Percentiles rank a stretch among this genome's conserved stretches.
Evolutionary conservation across 2,888 invertebrate species (phyloP).

Genomic region (Cantharis rustica): DNA sequence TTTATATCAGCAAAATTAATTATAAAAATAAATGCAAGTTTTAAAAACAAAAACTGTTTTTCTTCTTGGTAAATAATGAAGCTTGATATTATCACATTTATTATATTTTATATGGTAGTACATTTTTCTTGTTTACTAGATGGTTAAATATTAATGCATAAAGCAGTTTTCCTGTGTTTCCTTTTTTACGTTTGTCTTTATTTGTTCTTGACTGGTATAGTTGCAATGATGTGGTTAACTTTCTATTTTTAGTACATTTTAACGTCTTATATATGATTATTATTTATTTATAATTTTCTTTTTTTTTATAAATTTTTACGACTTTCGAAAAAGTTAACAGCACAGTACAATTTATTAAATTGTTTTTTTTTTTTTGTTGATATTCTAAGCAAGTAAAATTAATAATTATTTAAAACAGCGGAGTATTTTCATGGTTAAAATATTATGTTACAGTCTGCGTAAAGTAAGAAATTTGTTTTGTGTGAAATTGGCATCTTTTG

Average conservation of each 20-base stretch:
- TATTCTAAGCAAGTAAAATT: too few relatives aligned
- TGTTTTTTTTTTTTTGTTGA: too few relatives aligned
- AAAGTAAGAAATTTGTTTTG: too few relatives aligned
- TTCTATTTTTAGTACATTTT: not conserved
- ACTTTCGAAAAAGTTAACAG: too few relatives aligned
- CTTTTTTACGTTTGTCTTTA: not conserved
- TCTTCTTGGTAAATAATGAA: not conserved
- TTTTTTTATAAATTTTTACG: too few relatives aligned
- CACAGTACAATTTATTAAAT: too few relatives aligned
- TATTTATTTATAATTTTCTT: too few relatives aligned
- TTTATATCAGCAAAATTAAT: not conserved
- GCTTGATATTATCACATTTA: not conserved
- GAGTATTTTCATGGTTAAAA: too few relatives aligned
- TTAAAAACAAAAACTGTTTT: not conserved
- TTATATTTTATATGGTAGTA: not conserved
- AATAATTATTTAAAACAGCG: too few relatives aligned
- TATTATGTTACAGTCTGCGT: too few relatives aligned
- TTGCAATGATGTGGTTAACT: not conserved
- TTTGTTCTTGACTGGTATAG: not conserved
- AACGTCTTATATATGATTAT: not conserved
- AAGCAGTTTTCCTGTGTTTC: not conserved
- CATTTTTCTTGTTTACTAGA: slow-evolving; percentile 14
- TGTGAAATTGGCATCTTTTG: too few relatives aligned
- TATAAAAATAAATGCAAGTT: not conserved
- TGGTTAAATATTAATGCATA: slow-evolving; percentile 10